A percentile compares a stretch with the other conserved stretches of the same genome.
Evolutionary conservation across 2,113 vertebrate genomes (phyloP).

Genomic region (Rostratula benghalensis): DNA sequence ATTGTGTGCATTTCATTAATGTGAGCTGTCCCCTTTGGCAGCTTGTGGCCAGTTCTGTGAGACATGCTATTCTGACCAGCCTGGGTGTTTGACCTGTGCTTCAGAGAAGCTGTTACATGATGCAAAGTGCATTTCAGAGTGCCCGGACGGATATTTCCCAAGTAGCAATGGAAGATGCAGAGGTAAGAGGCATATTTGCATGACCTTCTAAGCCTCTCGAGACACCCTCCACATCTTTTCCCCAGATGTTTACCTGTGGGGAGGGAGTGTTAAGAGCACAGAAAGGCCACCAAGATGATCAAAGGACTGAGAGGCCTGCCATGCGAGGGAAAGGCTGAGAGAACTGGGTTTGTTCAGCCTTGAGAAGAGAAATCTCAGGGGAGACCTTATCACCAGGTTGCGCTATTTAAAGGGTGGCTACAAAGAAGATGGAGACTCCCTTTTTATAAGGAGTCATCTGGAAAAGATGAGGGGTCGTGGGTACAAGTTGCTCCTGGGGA

Average conservation of each 20-base stretch:
- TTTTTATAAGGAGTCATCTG: background rate
- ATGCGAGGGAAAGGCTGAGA: background rate
- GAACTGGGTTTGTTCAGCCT: background rate
- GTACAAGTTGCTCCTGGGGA: background rate
- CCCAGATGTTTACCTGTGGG: background rate
- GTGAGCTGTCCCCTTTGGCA: conserved; percentile 47
- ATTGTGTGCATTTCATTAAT: background rate
- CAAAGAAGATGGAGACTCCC: background rate
- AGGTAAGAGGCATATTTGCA: conserved; percentile 68
- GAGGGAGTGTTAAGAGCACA: background rate
- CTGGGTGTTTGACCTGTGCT: conserved; percentile 81
- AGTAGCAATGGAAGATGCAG: conserved; percentile 77
- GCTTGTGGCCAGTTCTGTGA: conserved; percentile 86
- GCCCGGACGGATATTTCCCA: conserved; percentile 79
- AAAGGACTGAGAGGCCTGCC: background rate
- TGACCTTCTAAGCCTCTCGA: background rate
- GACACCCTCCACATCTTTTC: background rate
- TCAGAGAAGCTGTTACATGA: conserved; percentile 73
- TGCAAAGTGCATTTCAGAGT: conserved; percentile 82
- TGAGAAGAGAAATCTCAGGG: background rate
- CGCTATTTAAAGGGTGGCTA: background rate
- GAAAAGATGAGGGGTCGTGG: background rate
- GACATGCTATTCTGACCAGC: conserved; percentile 81
- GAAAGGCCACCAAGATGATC: background rate
- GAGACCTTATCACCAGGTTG: background rate